Conservation (phyloP, 1,140 invertebrate species). For the Zaprionus vittiger region DNA sequence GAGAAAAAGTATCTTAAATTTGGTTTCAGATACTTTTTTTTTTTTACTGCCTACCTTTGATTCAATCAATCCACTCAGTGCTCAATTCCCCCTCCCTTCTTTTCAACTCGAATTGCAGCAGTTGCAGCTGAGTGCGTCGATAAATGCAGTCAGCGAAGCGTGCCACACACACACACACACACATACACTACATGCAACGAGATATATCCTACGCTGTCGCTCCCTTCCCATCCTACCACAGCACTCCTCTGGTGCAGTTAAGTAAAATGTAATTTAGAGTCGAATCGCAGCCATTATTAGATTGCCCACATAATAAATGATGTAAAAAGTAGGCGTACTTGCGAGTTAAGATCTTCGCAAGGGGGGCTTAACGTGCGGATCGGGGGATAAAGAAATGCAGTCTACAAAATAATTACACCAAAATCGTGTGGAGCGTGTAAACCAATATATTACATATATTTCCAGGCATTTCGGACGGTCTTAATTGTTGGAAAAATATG, state of each 20-base stretch:
- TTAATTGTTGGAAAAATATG: constrained; percentile 26
- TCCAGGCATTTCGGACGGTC: constrained; percentile 1
- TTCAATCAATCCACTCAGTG: constrained; percentile 41
- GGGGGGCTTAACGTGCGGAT: too few relatives aligned
- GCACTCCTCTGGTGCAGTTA: constrained; percentile 1
- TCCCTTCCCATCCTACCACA: neutral
- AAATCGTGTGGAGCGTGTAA: constrained; percentile 36
- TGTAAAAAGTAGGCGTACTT: constrained; percentile 67
- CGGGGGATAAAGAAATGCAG: constrained; percentile 34
- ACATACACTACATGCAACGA: constrained; percentile 44
- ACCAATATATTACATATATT: constrained; percentile 38
- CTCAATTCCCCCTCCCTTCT: constrained; percentile 50
- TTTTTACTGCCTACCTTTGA: constrained; percentile 38
- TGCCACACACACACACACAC: constrained; percentile 56
- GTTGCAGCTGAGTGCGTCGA: constrained; percentile 65
- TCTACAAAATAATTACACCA: constrained; percentile 49
- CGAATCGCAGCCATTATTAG: constrained; percentile 52
- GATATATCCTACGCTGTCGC: neutral
- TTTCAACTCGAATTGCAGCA: constrained; percentile 2
- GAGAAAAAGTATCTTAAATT: constrained; percentile 2
- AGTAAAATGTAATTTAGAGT: constrained; percentile 51
- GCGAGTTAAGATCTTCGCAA: constrained; percentile 16
- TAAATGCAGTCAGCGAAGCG: constrained; percentile 69
- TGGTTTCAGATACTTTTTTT: constrained; percentile 4
- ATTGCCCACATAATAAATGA: constrained; percentile 76